Base-by-base conservation (phyloP, 2,797 vertebrate species). In the Poeciliopsis turneri region DNA sequence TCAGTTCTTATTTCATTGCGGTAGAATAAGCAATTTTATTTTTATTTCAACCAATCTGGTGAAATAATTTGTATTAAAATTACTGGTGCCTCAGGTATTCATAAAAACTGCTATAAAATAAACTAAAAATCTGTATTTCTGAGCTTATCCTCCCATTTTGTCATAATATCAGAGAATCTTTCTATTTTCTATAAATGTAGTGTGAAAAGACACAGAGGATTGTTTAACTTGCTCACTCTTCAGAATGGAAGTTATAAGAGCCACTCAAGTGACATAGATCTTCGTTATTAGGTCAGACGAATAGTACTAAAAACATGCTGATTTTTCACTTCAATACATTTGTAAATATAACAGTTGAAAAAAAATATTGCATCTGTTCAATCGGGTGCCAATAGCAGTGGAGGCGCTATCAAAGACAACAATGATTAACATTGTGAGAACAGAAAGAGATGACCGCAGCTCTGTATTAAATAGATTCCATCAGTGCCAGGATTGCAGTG, bases 401-500 rank as follows among this genome's bases (percentile, higher is more conserved):
- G 4, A 36, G 30, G 18, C 15, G 33, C 16, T 10, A 4, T 39
- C 7, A 66, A 20, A 66, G 61, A 66, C 39, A 66, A 20, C 33
- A 59, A 61, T 61, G 15, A 61, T 61, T 25, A n/a, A 25, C 53
- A 1, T 55, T 0, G n/a, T n/a, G 53, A n/a, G n/a, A 18, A 61
- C 13, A 61, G 28, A 30, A 30, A 43, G 20, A 69, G n/a, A 71
- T 46, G 43, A 46, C 9, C 20, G 16, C 28, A 86, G 72, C 47
- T 82, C 83, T 88, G 84, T 86, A 70, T 75, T 71, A 83, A 87
- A 71, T 82, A 83, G 82, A 76, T 80, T 76, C 86, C 83, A 45
- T 84, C 78, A 83, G 82, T 79, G 84, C 43, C 76, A 20, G 20
- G 33, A 23, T 39, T 66, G 9, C 36, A 13, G 36, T 41, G 36